Evolutionary conservation across 23 tunicate species (phyloP).

Genomic region (Ciona savignyi): DNA sequence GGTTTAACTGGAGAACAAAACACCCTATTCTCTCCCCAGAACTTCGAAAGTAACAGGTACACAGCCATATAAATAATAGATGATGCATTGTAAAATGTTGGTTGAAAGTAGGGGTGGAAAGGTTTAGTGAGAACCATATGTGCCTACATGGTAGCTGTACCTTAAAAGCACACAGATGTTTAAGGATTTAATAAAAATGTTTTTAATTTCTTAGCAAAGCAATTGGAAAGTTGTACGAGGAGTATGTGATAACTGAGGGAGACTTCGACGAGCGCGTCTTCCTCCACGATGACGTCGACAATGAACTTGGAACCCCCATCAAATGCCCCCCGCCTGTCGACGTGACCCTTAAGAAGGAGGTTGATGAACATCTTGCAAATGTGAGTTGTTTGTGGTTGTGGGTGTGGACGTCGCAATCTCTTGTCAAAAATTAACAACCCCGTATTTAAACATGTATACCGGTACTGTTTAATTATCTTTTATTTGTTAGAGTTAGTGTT

Average conservation of each 20-base stretch:
- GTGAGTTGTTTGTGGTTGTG: constrained; percentile 11
- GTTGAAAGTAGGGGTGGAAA: too few relatives aligned
- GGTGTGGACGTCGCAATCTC: not conserved
- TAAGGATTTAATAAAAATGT: too few relatives aligned
- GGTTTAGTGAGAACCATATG: too few relatives aligned
- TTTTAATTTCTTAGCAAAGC: constrained; percentile 32
- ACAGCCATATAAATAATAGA: not conserved
- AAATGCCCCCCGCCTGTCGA: constrained; percentile 30
- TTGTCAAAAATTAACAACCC: too few relatives aligned
- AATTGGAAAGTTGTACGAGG: constrained; percentile 62
- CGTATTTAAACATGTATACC: too few relatives aligned
- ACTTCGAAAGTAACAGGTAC: constrained; percentile 69
- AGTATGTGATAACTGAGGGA: constrained; percentile 75
- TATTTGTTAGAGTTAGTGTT: too few relatives aligned
- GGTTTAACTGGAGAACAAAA: constrained; percentile 48
- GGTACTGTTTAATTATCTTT: too few relatives aligned
- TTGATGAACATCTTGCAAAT: constrained; percentile 31
- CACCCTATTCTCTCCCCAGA: constrained; percentile 37
- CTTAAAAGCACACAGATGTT: too few relatives aligned
- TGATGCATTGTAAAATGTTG: too few relatives aligned
- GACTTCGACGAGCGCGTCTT: constrained; percentile 95
- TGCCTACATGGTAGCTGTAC: too few relatives aligned
- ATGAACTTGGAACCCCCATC: constrained; percentile 85
- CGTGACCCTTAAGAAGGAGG: not conserved
- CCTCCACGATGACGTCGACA: constrained; percentile 76